These are phyloP conservation scores for Antitype chi DNA, from an alignment of 2,888 invertebrate species.

Conservation along the genomic window DNA sequence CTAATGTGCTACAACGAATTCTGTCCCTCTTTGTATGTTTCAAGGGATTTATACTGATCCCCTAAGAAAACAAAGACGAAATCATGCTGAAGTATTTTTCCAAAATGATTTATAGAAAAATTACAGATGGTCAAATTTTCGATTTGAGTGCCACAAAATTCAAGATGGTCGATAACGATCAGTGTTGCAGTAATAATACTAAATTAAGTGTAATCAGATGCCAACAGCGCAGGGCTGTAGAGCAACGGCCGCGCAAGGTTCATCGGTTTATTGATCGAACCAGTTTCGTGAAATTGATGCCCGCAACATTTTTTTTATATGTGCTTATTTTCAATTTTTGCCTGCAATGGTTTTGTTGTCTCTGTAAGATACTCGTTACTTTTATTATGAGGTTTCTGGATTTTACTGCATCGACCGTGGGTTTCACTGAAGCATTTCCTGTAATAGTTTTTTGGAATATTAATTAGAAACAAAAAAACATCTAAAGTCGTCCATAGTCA, in stretches of 20 bases:
- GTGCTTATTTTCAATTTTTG: constrained; percentile 65
- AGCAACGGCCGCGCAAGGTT: constrained; percentile 77
- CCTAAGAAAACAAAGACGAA: constrained; percentile 11
- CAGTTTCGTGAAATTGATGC: constrained; percentile 77
- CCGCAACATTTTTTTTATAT: constrained; percentile 65
- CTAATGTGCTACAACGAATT: neutral
- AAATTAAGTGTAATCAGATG: constrained; percentile 73
- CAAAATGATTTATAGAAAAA: constrained; percentile 16
- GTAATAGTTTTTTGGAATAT: neutral
- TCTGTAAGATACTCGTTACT: constrained; percentile 4
- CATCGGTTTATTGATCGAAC: constrained; percentile 73
- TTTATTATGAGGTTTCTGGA: constrained; percentile 3
- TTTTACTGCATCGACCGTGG: neutral
- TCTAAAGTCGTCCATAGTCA: neutral
- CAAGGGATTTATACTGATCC: neutral
- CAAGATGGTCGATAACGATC: constrained; percentile 54
- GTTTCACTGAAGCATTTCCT: neutral
- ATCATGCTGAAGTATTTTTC: constrained; percentile 9
- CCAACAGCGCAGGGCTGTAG: constrained; percentile 69
- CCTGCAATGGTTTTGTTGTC: constrained; percentile 44
- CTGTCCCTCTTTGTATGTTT: neutral
- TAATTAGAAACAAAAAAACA: neutral
- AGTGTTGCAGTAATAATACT: constrained; percentile 66
- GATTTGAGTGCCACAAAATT: constrained; percentile 23
- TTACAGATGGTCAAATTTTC: neutral